Percentiles rank a stretch among this genome's conserved stretches.
Evolutionary conservation across 2,797 vertebrate species (phyloP).

Genomic region (Margarornis squamiger): DNA sequence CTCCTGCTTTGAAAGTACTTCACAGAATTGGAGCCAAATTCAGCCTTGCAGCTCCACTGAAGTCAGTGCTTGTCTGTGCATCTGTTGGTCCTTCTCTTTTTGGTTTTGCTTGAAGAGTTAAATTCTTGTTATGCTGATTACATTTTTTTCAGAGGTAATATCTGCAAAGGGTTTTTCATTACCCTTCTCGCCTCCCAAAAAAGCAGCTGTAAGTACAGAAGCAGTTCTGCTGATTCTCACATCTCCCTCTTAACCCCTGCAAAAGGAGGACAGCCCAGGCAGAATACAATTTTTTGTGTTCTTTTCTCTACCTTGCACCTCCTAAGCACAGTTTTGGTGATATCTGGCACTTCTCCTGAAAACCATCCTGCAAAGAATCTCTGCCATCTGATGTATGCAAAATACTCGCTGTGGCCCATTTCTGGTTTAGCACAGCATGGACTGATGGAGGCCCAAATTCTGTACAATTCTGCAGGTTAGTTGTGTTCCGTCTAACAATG

Average conservation of each 20-base stretch:
- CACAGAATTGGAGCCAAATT: constrained; percentile 37
- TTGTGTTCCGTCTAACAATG: background rate
- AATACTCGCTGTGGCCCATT: background rate
- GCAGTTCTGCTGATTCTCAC: background rate
- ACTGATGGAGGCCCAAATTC: background rate
- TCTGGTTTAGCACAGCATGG: background rate
- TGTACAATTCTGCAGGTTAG: background rate
- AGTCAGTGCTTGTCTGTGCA: constrained; percentile 30
- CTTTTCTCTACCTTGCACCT: constrained; percentile 34
- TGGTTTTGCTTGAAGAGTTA: background rate
- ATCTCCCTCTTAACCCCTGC: background rate
- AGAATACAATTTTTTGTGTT: background rate
- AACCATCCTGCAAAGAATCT: background rate
- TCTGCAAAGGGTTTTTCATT: background rate
- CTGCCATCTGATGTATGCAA: background rate
- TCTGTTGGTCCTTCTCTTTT: background rate
- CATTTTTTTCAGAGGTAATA: background rate
- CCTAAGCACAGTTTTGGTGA: background rate
- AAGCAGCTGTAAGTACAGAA: background rate
- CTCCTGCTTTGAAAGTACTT: constrained; percentile 48
- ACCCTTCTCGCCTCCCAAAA: background rate
- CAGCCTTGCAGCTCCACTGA: constrained; percentile 33
- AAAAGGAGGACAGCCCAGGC: background rate
- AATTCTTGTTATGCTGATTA: background rate
- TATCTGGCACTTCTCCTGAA: constrained; percentile 18